Conservation (phyloP, 2,113 vertebrate species). For the Carassius gibelio region DNA sequence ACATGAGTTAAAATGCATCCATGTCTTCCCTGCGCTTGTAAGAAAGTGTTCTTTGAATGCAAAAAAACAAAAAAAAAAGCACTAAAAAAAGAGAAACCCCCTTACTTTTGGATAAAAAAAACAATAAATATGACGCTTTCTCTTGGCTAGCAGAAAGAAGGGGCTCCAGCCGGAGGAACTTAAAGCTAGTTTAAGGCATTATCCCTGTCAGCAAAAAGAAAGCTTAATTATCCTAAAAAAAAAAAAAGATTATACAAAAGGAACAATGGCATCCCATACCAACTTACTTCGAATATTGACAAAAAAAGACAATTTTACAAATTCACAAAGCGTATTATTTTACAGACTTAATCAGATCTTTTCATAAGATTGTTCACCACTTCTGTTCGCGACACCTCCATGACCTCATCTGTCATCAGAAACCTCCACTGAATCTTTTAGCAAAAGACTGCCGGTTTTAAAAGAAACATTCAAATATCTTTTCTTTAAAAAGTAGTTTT, state of each 20-base stretch:
- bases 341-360: constrained; percentile 85
- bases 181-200: constrained; percentile 89
- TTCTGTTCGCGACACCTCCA: constrained; percentile 54
- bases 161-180: constrained; percentile 72
- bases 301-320: constrained; percentile 81
- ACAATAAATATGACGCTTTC: constrained; percentile 76
- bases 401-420: constrained; percentile 47
- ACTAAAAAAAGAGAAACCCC: constrained; percentile 46
- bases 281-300: constrained; percentile 68
- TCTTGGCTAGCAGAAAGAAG: constrained; percentile 69
- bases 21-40: constrained; percentile 47
- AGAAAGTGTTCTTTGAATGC: constrained; percentile 43
- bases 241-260: constrained; percentile 76
- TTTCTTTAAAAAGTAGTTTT: constrained; percentile 71
- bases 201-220: constrained; percentile 89
- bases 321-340: constrained; percentile 89
- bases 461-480: constrained; percentile 81
- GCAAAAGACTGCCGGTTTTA: constrained; percentile 77
- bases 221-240: constrained; percentile 85
- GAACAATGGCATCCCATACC: constrained; percentile 80
- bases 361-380: constrained; percentile 81
- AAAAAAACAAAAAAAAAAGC: background rate
- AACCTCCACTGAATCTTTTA: constrained; percentile 80
- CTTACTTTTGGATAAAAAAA: constrained; percentile 61
- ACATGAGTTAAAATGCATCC: constrained; percentile 31